Evolutionary conservation across 2,797 vertebrate genomes (phyloP).

Genomic region (Muscicapa comitata): DNA sequence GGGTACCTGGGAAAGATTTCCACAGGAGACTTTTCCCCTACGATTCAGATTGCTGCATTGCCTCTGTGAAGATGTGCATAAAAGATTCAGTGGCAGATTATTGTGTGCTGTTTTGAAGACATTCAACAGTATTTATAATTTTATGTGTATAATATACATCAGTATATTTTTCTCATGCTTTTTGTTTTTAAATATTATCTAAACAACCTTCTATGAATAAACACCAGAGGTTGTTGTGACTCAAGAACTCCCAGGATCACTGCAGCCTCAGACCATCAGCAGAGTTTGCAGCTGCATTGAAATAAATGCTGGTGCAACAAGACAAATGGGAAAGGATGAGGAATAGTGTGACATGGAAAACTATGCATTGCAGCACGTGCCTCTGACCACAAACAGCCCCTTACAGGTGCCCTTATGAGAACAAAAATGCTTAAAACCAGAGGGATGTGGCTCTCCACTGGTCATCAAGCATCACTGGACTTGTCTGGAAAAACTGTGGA

Average conservation of each 20-base stretch:
- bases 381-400: background rate
- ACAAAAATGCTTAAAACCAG: background rate
- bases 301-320: background rate
- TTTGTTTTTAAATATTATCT: background rate
- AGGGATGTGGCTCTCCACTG: background rate
- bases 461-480: accelerated
- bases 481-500: background rate
- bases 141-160: background rate
- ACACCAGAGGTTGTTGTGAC: background rate
- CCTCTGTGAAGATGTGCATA: background rate
- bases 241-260: background rate
- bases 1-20: background rate
- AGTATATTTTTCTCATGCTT: background rate
- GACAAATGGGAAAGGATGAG: background rate
- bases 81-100: background rate
- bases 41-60: background rate
- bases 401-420: background rate
- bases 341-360: background rate
- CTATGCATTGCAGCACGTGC: background rate
- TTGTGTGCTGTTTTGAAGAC: background rate
- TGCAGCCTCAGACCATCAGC: background rate
- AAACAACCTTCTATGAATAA: background rate
- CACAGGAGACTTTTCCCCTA: background rate
- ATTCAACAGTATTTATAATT: background rate
- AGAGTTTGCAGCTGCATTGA: background rate